These are phyloP conservation scores for Psilopogon haemacephalus DNA, from an alignment of 2,113 vertebrate species.

Conservation along the genomic window DNA sequence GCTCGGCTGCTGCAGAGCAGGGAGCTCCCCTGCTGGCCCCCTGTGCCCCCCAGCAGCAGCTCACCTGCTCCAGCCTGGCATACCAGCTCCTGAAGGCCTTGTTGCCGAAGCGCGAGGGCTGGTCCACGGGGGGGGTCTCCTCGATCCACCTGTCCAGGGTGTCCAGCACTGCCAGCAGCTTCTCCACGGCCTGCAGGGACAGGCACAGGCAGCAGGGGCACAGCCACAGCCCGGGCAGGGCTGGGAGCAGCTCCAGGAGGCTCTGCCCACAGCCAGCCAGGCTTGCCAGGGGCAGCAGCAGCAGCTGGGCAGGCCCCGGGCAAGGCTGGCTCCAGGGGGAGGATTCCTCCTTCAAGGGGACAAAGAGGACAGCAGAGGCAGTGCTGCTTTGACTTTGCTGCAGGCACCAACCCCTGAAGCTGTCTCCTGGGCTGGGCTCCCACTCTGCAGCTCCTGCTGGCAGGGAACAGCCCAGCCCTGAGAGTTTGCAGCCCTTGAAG, in stretches of 20 bases:
- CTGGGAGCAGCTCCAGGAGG: neutral
- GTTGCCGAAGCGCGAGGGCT: constrained; percentile 97
- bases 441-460: constrained; percentile 4
- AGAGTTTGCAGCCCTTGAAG: constrained; percentile 56
- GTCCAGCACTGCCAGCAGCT: constrained; percentile 84
- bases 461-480: constrained; percentile 55
- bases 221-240: neutral
- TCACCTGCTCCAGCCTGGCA: constrained; percentile 89
- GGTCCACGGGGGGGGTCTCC: constrained; percentile 92
- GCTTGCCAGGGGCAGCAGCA: neutral
- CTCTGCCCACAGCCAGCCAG: neutral
- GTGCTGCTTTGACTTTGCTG: constrained; percentile 63
- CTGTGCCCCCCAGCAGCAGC: neutral
- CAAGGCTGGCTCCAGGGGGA: constrained; percentile 36
- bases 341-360: constrained; percentile 60
- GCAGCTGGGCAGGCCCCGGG: constrained; percentile 39
- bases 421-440: constrained; percentile 57
- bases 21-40: neutral
- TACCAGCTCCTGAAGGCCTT: constrained; percentile 97
- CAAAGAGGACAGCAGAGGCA: neutral
- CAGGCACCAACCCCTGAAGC: constrained; percentile 51
- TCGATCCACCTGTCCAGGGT: constrained; percentile 95
- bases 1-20: neutral
- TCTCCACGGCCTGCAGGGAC: constrained; percentile 83
- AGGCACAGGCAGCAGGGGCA: neutral